Evolutionary conservation across 2,888 invertebrate genomes (phyloP), one percentile per base, ranked within the genome.

Genomic region (Kuschelorhynchus macadamiae): DNA sequence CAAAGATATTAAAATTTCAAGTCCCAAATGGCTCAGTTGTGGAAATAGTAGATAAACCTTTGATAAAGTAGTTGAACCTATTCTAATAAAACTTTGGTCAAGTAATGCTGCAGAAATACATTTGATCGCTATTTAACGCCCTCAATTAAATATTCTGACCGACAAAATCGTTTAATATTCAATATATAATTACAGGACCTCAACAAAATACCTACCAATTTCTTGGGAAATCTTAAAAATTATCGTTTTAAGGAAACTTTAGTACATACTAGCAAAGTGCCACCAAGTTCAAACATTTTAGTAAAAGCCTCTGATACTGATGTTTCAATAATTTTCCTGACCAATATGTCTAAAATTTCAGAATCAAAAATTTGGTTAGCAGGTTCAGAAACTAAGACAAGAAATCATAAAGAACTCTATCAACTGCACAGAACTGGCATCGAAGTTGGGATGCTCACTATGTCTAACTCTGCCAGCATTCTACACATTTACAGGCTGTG

Each of bases 171-270:
- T 62, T 70, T 20, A 72, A 74, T 64, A 72, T 74, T 69, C 72
- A 73, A 4, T 80, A 74, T 46, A 71, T 53, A 41, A 81, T 80
- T 70, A 41, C 67, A 4, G 78, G 78, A 62, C 76, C 77, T 68
- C 70, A 57, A 33, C 79, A 80, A 74, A 5, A 75, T 76, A 71
- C 79, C 79, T 11, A 74, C 30, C 30, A 70, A 76, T 75, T 77
- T 79, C 73, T 71, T 73, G 32, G 56, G 70, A 73, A 73, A 70
- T 56, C 69, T 79, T 9, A 76, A 75, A 71, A 80, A 79, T 72
- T 73, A 63, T 67, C 68, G 72, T 46, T 79, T 79, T 41, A 78
- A 80, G 75, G 76, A 78, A 53, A 76, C 75, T 44, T 33, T 79
- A 53, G 75, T 79, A 33, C 74, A 77, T 62, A 41, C 44, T 7